A percentile compares a stretch with the other conserved stretches of the same genome.
Conservation (phyloP, 2,888 invertebrate species). For the Limnephilus marmoratus region DNA sequence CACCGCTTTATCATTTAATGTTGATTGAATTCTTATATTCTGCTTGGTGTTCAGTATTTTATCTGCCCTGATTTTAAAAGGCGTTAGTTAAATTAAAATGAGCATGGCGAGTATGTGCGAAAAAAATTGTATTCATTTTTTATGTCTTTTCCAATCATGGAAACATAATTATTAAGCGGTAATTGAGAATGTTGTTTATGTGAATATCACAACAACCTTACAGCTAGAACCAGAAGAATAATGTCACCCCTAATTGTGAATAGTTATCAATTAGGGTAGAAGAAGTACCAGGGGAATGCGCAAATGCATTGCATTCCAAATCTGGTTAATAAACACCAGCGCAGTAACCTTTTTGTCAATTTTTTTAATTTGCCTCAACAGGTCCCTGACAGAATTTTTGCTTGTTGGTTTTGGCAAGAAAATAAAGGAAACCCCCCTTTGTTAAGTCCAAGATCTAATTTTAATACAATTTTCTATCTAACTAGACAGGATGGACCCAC, state of each 20-base stretch:
- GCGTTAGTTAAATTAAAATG: background rate
- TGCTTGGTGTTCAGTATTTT: background rate
- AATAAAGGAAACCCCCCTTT: too few relatives aligned
- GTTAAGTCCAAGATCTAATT: too few relatives aligned
- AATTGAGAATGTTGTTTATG: background rate
- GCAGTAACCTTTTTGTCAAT: too few relatives aligned
- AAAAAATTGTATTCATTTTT: background rate
- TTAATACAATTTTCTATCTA: too few relatives aligned
- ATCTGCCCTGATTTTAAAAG: background rate
- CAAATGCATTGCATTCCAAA: too few relatives aligned
- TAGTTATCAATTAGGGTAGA: background rate
- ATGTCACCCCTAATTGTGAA: background rate
- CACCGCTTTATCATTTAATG: background rate
- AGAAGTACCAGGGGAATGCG: too few relatives aligned
- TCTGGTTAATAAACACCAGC: too few relatives aligned
- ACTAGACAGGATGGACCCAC: too few relatives aligned
- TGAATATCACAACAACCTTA: background rate
- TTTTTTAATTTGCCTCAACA: too few relatives aligned
- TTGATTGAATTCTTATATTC: background rate
- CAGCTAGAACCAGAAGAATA: background rate
- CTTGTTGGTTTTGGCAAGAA: background rate
- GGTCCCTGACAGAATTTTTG: background rate
- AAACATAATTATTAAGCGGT: background rate
- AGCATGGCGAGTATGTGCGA: background rate
- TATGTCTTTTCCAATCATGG: background rate